These are phyloP conservation scores for Platysteira castanea DNA, from an alignment of 2,113 vertebrate species.

Conservation along the genomic window DNA sequence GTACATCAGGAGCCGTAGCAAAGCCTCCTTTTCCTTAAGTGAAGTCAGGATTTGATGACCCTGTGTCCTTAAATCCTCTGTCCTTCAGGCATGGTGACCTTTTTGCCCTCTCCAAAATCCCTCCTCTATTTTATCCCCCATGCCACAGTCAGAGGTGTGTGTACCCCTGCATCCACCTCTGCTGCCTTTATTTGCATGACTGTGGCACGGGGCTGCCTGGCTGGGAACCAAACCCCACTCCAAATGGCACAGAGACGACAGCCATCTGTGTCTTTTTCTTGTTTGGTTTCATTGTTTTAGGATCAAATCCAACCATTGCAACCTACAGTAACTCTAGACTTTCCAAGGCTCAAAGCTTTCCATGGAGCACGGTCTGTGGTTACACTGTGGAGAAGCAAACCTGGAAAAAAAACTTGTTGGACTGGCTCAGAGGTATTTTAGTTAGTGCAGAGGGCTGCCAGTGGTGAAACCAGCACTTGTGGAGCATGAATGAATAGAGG, in stretches of 20 bases:
- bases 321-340: conserved; percentile 53
- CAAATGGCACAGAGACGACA: conserved; percentile 28
- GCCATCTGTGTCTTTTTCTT: conserved; percentile 52
- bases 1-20: neutral
- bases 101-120: neutral
- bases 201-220: conserved; percentile 40
- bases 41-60: neutral
- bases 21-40: neutral
- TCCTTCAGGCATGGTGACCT: neutral
- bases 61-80: neutral
- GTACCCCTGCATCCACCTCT: neutral
- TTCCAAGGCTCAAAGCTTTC: conserved; percentile 10
- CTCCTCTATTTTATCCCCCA: neutral
- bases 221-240: neutral
- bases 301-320: conserved; percentile 38
- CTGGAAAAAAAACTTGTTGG: conserved; percentile 28
- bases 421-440: conserved; percentile 19
- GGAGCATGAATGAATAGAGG: neutral
- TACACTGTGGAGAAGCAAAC: conserved; percentile 21
- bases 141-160: neutral
- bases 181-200: conserved; percentile 6
- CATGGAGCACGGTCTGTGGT: neutral
- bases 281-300: conserved; percentile 55
- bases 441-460: conserved; percentile 24
- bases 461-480: conserved; percentile 23